These are phyloP conservation scores for Myripristis murdjan DNA, from an alignment of 2,797 vertebrate species.

Conservation along the genomic window DNA sequence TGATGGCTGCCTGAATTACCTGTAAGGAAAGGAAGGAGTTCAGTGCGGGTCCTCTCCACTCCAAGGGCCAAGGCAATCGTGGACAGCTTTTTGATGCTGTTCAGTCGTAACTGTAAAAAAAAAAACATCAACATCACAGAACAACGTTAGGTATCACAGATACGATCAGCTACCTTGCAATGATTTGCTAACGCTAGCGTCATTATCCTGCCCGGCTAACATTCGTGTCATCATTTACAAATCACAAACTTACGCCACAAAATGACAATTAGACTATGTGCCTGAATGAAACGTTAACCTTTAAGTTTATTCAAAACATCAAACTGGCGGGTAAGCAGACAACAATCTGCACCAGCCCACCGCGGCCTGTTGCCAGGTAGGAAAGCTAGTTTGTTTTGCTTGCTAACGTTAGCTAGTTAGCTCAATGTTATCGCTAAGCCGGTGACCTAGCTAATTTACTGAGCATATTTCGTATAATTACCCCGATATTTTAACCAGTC, in stretches of 20 bases:
- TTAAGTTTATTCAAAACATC: neutral
- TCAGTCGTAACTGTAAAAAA: conserved; percentile 85
- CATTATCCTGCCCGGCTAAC: too few relatives aligned
- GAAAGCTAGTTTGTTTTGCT: conserved; percentile 19
- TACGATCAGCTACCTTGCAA: neutral
- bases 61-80: conserved; percentile 91
- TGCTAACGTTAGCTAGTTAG: conserved; percentile 17
- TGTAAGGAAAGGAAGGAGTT: conserved; percentile 91
- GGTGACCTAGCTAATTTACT: conserved; percentile 13
- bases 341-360: neutral
- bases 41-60: conserved; percentile 90
- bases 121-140: neutral
- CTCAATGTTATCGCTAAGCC: conserved; percentile 27
- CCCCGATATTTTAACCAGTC: rapidly evolving
- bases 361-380: conserved; percentile 21
- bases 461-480: neutral
- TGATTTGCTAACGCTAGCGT: too few relatives aligned
- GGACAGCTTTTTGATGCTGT: conserved; percentile 92
- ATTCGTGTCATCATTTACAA: too few relatives aligned
- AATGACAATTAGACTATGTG: neutral
- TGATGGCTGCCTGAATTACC: conserved; percentile 68
- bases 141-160: neutral
- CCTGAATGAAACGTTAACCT: neutral
- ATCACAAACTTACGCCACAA: neutral
- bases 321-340: neutral